Evolutionary conservation across 2,888 invertebrate species (phyloP), one percentile per base, ranked within the genome.

Genomic region (Salticus scenicus): DNA sequence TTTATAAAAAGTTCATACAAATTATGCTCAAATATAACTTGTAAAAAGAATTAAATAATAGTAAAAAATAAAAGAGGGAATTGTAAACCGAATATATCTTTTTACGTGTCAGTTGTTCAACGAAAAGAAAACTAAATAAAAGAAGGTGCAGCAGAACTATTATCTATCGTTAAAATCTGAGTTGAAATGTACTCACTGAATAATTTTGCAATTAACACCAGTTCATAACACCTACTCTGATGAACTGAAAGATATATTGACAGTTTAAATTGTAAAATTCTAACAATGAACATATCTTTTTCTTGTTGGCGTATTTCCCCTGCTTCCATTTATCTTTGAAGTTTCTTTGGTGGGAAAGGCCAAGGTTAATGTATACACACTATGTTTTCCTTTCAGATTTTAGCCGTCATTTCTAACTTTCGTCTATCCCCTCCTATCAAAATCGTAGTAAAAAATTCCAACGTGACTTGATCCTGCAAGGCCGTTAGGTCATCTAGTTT

Each of bases 401-500:
- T 37, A 4, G 12, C 20, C 30, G 24, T 28, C 24, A n/a, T 17
- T 67, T 27, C 27, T 27, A 28, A 27, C 10, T 7, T 64, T 31
- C 17, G n/a, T 31, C n/a, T 33, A 14, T n/a, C 67, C 14, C 33
- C 30, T 67, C 17, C 63, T 30, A 24, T 17, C 1, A 41, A 31
- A 4, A 31, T 31, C 24, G 64, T 20, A n/a, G 75, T 75, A 82
- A 74, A 74, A 82, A 82, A 82, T 71, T 75, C 47, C 47, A 82
- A 82, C 82, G 82, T 82, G 82, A 82, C 75, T 30, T 57, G 41
- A 20, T 63, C 63, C 17, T 47, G 31, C 75, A 81, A 81, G 81
- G 81, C 69, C 81, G 57, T 12, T 42, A 24, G 37, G 66, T 31
- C 42, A 37, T 81, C 74, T 57, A 63, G 63, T 37, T 42, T 64